A percentile compares a stretch with the other conserved stretches of the same genome.
Conservation (phyloP, 2,888 invertebrate species). For the Panopea generosa region DNA sequence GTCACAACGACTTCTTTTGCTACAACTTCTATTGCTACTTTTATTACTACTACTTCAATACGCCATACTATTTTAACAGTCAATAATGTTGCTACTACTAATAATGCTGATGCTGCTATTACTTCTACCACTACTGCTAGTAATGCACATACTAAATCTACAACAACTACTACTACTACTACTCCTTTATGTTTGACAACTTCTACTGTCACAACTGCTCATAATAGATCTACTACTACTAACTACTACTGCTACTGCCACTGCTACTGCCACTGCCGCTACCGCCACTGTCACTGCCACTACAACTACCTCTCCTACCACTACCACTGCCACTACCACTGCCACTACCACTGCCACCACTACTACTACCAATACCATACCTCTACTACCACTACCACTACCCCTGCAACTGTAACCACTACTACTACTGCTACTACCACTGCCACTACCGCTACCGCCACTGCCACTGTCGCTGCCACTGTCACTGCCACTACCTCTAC, state of each 20-base stretch:
- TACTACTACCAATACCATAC: slow-evolving; percentile 27
- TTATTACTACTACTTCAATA: no score
- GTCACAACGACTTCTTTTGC: slow-evolving; percentile 50
- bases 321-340: slow-evolving; percentile 10
- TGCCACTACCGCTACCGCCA: slow-evolving; percentile 14
- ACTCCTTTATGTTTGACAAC: slow-evolving; percentile 35
- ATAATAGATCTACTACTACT: slow-evolving; percentile 17
- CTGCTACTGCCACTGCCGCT: slow-evolving; percentile 18
- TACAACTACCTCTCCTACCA: no score
- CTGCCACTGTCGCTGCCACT: slow-evolving; percentile 16
- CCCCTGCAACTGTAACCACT: no score
- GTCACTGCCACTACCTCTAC: no score
- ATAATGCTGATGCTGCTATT: no score
- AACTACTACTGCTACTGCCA: slow-evolving; percentile 4
- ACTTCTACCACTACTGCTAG: no score
- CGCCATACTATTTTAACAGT: no score
- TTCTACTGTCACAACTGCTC: slow-evolving; percentile 22
- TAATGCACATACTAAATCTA: slow-evolving; percentile 43
- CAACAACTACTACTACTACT: slow-evolving; percentile 50
- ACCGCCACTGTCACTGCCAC: slow-evolving; percentile 19
- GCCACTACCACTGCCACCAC: slow-evolving; percentile 19
- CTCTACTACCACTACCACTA: no score
- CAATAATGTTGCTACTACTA: no score
- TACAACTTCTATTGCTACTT: no score
- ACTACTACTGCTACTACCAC: slow-evolving; percentile 20